phyloP scores from a whole-genome alignment of 1,140 invertebrate species.

The Oryctes rhinoceros region DNA sequence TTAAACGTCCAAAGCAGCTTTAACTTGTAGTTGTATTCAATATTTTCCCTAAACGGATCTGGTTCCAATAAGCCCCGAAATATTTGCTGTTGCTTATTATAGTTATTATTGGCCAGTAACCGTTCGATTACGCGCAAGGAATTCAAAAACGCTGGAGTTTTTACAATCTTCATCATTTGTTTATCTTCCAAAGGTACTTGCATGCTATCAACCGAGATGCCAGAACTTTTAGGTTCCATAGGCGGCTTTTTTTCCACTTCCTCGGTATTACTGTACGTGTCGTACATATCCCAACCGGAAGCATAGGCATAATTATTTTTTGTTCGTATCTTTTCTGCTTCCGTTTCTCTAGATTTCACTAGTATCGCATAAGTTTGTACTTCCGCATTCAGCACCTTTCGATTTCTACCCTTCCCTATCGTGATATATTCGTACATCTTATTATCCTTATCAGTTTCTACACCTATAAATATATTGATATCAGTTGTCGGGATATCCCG shows the following conservation, averaged over 20 bases:
- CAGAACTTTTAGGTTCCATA: slow-evolving; percentile 46
- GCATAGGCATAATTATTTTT: slow-evolving; percentile 69
- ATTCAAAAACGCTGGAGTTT: slow-evolving; percentile 66
- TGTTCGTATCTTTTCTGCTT: slow-evolving; percentile 64
- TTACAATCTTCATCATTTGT: slow-evolving; percentile 57
- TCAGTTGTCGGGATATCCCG: no score
- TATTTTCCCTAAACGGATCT: slow-evolving; percentile 65
- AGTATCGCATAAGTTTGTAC: slow-evolving; percentile 71
- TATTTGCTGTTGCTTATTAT: slow-evolving; percentile 68
- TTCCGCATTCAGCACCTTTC: slow-evolving; percentile 70
- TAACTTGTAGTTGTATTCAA: slow-evolving; percentile 71
- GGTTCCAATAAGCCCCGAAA: slow-evolving; percentile 70
- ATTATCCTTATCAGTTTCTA: slow-evolving; percentile 67
- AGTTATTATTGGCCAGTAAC: slow-evolving; percentile 73
- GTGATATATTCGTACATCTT: slow-evolving; percentile 71
- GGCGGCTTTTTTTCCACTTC: slow-evolving; percentile 41
- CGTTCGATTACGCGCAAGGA: slow-evolving; percentile 71
- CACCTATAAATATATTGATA: background rate
- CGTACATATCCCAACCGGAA: slow-evolving; percentile 78
- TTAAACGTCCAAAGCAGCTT: slow-evolving; percentile 72
- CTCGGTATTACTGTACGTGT: slow-evolving; percentile 63
- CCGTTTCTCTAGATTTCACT: slow-evolving; percentile 69
- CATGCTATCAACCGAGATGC: slow-evolving; percentile 48
- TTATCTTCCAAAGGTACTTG: slow-evolving; percentile 54
- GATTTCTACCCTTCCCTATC: slow-evolving; percentile 67